Conservation (phyloP, 2,888 invertebrate species). For the Temnothorax rugatulus region DNA sequence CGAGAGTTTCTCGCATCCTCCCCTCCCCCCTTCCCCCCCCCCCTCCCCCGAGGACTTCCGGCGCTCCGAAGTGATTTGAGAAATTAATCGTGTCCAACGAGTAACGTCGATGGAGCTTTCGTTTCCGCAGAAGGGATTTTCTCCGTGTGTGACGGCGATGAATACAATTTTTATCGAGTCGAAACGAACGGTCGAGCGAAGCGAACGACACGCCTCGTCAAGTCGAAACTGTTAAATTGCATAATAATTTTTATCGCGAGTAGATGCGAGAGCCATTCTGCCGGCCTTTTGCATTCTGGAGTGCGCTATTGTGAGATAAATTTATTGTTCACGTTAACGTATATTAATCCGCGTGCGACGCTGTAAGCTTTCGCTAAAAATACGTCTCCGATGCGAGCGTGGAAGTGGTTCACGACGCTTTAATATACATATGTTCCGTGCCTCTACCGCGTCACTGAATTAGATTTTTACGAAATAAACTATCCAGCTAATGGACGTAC, state of each 20-base stretch:
- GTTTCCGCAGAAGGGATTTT: conserved; percentile 13
- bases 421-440: conserved; percentile 2
- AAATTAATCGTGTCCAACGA: conserved; percentile 18
- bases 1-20: neutral
- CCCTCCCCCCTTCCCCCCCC: neutral
- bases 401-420: neutral
- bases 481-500: neutral
- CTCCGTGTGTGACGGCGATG: neutral
- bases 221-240: neutral
- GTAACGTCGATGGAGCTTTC: neutral
- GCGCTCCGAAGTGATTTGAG: neutral
- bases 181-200: neutral
- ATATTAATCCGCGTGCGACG: neutral
- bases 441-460: conserved; percentile 2
- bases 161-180: neutral
- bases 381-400: conserved; percentile 18
- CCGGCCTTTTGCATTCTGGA: neutral
- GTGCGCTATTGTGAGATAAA: conserved; percentile 20
- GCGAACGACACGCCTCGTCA: neutral
- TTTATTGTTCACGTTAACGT: neutral
- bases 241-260: conserved; percentile 11
- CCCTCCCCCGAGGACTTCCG: neutral
- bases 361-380: conserved; percentile 32
- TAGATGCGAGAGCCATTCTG: neutral
- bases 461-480: conserved; percentile 40